Base-by-base conservation (phyloP, 2,113 vertebrate genomes). In the Centropus bengalensis region DNA sequence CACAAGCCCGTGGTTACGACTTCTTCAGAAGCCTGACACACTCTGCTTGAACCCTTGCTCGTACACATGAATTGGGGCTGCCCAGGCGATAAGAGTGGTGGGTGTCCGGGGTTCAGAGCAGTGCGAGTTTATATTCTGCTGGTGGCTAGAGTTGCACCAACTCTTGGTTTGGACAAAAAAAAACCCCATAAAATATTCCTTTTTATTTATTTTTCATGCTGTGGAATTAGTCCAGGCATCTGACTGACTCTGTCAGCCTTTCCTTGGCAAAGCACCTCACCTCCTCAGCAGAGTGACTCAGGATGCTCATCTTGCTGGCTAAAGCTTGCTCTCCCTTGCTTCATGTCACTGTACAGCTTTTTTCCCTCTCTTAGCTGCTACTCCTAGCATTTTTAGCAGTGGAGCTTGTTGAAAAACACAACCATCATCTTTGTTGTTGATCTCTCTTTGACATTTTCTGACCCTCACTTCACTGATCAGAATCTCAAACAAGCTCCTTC, bases 271-370 rank as follows among this genome's bases (percentile, higher is more conserved):
- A 78, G 74, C n/a, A 28, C n/a, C 49, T 86, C n/a, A 79, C 81
- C 80, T 90, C 95, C 89, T 75, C 58, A 19, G 83, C 82, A 80
- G 67, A 40, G 24, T 97, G 91, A 96, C 82, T 93, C 94, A 89
- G 85, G 94, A 88, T 78, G 71, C 76, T 94, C 5, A 8, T 71
- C 76, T 64, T 86, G 81, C 86, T 91, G 91, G 67, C 94, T 93
- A 82, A 94, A 84, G 44, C 87, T 92, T 95, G 80, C 80, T 87
- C 51, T 96, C 55, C 47, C 58, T 88, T 54, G 22, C 51, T 93
- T 22, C 56, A 10, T 90, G 54, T 63, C 45, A 59, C 73, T 1
- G 4, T 24, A 5, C 85, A 93, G 55, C 76, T 88, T 90, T 95
- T 94, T 76, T 21, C 33, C 92, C 47, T 79, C 82, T 75, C 30